Evolutionary conservation across 2,113 vertebrate genomes (phyloP).

Genomic region (Pedetes capensis): DNA sequence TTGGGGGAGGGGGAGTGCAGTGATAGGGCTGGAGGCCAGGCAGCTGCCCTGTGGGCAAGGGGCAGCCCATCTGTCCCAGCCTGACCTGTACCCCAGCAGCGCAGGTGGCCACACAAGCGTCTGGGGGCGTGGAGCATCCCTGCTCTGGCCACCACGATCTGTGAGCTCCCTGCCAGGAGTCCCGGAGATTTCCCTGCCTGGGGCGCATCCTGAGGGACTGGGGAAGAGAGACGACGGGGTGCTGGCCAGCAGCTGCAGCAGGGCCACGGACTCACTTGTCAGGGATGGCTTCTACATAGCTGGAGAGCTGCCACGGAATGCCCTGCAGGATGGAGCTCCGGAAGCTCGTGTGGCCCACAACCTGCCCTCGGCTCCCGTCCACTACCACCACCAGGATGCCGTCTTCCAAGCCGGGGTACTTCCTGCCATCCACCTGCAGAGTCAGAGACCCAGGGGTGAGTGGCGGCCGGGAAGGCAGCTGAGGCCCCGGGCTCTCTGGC

Average conservation of each 20-base stretch:
- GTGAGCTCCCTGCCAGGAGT: accelerated
- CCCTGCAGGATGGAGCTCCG: slow-evolving; percentile 90
- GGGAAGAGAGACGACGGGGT: not conserved
- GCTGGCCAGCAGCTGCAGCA: too few species aligned
- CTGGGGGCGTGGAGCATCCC: not conserved
- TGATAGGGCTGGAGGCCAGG: not conserved
- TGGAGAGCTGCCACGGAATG: slow-evolving; percentile 92
- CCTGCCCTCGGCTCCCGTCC: slow-evolving; percentile 87
- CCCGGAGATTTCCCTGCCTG: not conserved
- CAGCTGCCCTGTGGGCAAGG: not conserved
- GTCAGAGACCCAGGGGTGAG: not conserved
- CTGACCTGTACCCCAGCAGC: not conserved
- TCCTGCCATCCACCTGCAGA: slow-evolving; percentile 89
- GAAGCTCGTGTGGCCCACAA: slow-evolving; percentile 88
- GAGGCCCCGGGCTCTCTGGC: not conserved
- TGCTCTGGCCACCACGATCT: accelerated
- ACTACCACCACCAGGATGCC: slow-evolving; percentile 92
- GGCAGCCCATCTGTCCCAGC: not conserved
- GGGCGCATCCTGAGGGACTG: not conserved
- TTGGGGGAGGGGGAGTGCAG: not conserved
- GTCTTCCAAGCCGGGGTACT: slow-evolving; percentile 88
- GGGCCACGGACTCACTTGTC: slow-evolving; percentile 86
- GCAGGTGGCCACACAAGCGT: not conserved
- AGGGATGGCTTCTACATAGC: slow-evolving; percentile 87
- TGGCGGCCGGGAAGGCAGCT: not conserved